These are phyloP conservation scores for Philonicus albiceps DNA, from an alignment of 2,888 invertebrate genomes.

Conservation along the genomic window DNA sequence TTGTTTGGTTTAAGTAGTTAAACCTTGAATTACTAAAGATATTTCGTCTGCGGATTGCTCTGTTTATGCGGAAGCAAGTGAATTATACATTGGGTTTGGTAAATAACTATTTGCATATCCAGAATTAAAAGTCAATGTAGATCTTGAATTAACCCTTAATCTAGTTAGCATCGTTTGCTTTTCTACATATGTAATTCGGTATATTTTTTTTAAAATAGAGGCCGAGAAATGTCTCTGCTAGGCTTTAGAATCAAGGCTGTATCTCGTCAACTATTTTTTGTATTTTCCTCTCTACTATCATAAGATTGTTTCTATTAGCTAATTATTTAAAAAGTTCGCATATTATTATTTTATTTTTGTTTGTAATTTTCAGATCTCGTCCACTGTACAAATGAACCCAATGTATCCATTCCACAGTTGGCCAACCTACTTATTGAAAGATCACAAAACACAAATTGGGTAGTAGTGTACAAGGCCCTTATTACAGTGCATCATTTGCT, in stretches of 20 bases:
- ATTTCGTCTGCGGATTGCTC: not conserved
- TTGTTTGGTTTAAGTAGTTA: not conserved
- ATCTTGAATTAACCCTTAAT: too few species aligned
- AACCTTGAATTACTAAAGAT: not conserved
- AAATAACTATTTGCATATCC: too few species aligned
- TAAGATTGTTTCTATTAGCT: not conserved
- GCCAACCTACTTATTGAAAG: conserved; percentile 98
- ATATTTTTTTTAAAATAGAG: too few species aligned
- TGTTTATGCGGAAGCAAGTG: not conserved
- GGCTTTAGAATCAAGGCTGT: not conserved
- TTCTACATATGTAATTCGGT: too few species aligned
- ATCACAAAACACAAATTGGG: conserved; percentile 98
- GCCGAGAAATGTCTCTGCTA: not conserved
- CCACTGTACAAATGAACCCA: conserved; percentile 99
- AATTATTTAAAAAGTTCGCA: not conserved
- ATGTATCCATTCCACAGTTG: conserved; percentile 98
- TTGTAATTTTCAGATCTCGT: conserved; percentile 85
- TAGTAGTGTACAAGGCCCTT: conserved; percentile 97
- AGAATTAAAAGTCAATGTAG: too few species aligned
- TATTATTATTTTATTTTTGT: not conserved
- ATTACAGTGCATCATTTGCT: conserved; percentile 98
- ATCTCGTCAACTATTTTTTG: not conserved
- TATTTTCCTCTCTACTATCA: not conserved
- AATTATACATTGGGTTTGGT: not conserved
- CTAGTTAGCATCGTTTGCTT: too few species aligned